Base-by-base conservation (phyloP, 2,797 vertebrate genomes). In the Lepus oiostolus region DNA sequence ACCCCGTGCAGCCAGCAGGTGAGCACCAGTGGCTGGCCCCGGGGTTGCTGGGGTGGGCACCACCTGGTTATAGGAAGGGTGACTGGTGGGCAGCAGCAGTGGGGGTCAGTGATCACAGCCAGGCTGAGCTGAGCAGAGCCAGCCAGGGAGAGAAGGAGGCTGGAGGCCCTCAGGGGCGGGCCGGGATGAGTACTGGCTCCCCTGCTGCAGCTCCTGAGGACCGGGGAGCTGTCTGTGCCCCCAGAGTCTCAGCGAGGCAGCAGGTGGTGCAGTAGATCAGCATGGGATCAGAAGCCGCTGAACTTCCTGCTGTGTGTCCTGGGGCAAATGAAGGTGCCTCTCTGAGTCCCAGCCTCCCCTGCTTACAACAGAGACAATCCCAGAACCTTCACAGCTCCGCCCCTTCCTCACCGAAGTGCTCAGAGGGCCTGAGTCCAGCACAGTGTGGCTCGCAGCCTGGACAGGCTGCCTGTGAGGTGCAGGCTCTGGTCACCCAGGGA, bases 351-450 rank as follows among this genome's bases (percentile, higher is more conserved):
- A 0, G 24, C 70, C 16, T 93, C 22, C 24, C 70, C 2, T 13
- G 62, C 52, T 71, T 86, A 76, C 79, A 74, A 65, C 74, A 70
- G 90, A 88, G 70, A 42, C n/a, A 50, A 65, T 70, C 42, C 81
- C 80, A 75, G 42, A 67, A 62, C 68, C 38, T 35, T 50, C 68
- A 8, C 54, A 58, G 58, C n/a, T n/a, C 58, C 63, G 71, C 16
- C 14, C 42, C 30, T 74, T 93, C 42, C 42, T 47, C 38, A 63
- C 71, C 74, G 65, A 88, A 50, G 9, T 32, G 19, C 82, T 72
- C 32, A 62, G 24, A 72, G 67, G 47, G 24, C 42, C 42, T 42
- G 42, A 42, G 42, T 1, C 42, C 52, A 72, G 42, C 35, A 16
- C 83, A n/a, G 58, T 17, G 71, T 38, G 28, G 60, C 38, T 32